A percentile compares a stretch with the other conserved stretches of the same genome.
These are phyloP conservation scores for Teleiodes luculella DNA, from an alignment of 2,888 invertebrate genomes.

Conservation along the genomic window DNA sequence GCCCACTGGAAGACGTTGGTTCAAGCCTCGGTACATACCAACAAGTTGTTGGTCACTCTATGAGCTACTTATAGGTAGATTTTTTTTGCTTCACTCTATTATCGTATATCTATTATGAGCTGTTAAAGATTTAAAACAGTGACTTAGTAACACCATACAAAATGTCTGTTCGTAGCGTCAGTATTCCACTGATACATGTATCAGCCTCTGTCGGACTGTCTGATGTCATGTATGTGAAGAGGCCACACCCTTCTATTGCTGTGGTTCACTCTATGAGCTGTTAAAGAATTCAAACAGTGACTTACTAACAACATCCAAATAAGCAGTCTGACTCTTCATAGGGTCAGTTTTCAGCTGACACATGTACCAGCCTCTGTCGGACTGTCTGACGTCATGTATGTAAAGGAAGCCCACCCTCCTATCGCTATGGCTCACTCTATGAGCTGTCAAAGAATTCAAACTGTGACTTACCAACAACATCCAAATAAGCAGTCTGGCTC, in stretches of 20 bases:
- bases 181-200: conserved; percentile 97
- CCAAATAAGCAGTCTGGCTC: conserved; percentile 91
- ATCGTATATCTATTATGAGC: too few relatives aligned
- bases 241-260: conserved; percentile 92
- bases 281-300: conserved; percentile 4
- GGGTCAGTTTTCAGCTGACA: conserved; percentile 96
- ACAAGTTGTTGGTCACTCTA: too few relatives aligned
- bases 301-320: conserved; percentile 92
- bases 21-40: too few relatives aligned
- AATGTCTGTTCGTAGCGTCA: conserved; percentile 95
- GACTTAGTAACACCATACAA: conserved; percentile 92
- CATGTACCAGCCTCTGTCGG: conserved; percentile 94
- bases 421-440: conserved; percentile 90
- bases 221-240: conserved; percentile 90
- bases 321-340: conserved; percentile 94
- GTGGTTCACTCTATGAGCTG: conserved; percentile 86
- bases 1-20: too few relatives aligned
- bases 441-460: not conserved
- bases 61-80: too few relatives aligned
- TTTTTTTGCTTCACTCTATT: conserved; percentile 68
- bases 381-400: conserved; percentile 89
- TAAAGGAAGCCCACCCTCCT: conserved; percentile 92
- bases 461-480: conserved; percentile 93
- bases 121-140: not conserved
- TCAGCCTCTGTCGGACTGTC: conserved; percentile 91